These are phyloP conservation scores for Adelges cooleyi DNA, from an alignment of 1,140 invertebrate genomes.

Conservation along the genomic window DNA sequence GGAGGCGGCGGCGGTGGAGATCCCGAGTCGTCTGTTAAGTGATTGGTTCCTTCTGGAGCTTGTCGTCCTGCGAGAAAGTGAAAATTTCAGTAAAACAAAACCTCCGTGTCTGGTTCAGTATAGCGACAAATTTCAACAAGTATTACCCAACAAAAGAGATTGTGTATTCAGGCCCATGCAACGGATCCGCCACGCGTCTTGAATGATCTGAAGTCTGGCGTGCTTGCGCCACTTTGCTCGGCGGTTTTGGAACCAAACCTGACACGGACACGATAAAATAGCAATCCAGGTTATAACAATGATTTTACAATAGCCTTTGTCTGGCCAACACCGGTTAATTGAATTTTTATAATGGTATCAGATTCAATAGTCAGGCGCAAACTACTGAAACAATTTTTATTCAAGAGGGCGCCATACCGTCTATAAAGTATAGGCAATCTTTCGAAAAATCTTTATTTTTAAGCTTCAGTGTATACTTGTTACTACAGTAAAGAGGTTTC, in stretches of 20 bases:
- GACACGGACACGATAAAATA: slow-evolving; percentile 27
- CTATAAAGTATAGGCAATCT: no score
- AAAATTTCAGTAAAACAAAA: no score
- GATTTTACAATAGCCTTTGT: not conserved
- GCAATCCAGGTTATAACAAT: not conserved
- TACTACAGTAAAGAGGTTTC: no score
- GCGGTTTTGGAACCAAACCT: slow-evolving; percentile 88
- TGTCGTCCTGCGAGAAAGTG: not conserved
- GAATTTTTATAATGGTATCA: not conserved
- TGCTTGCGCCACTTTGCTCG: slow-evolving; percentile 79
- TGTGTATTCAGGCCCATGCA: slow-evolving; percentile 58
- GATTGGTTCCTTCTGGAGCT: not conserved
- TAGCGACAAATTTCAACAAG: no score
- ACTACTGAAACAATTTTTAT: no score
- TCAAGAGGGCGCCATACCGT: no score
- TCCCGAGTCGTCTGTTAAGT: not conserved
- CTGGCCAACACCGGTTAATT: not conserved
- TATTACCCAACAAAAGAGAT: slow-evolving; percentile 38
- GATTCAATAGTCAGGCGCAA: slow-evolving; percentile 3
- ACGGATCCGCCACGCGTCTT: slow-evolving; percentile 80
- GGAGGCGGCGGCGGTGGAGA: not conserved
- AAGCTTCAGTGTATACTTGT: no score
- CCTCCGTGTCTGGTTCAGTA: no score
- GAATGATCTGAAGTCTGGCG: slow-evolving; percentile 66
- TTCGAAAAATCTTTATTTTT: no score